Conservation (phyloP, 2,888 invertebrate species). For the Panzeria rudis region DNA sequence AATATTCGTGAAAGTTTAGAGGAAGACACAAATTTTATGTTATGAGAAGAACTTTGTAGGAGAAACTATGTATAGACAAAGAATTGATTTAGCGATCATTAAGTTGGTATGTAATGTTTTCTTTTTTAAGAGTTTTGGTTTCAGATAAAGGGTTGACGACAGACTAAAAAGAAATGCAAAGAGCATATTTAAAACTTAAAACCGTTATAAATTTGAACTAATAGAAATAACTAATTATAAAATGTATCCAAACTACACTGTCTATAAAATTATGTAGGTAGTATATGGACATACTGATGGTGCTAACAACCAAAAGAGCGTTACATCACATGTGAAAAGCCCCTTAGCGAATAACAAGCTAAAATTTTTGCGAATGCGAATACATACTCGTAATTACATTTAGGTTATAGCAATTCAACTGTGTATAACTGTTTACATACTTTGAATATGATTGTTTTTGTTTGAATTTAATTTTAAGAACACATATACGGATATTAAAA, state of each 20-base stretch:
- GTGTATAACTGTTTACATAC: no score
- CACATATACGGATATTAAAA: no score
- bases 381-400: no score
- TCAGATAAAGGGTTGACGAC: conserved; percentile 1
- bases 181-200: conserved; percentile 1
- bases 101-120: neutral
- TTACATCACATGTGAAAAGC: no score
- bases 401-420: no score
- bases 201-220: conserved; percentile 31
- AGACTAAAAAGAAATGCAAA: neutral
- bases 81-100: conserved; percentile 50
- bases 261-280: neutral
- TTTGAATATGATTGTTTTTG: no score
- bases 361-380: no score
- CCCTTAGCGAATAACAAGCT: no score
- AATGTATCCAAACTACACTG: neutral
- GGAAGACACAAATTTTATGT: conserved; percentile 53
- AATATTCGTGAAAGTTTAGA: conserved; percentile 68
- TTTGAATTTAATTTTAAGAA: no score
- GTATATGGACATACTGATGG: no score
- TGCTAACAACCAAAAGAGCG: no score
- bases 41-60: conserved; percentile 53
- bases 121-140: neutral
- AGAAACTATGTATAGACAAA: conserved; percentile 44
- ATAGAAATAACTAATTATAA: neutral